phyloP scores from a whole-genome alignment of 1,140 invertebrate genomes.

The Neodiprion fabricii region DNA sequence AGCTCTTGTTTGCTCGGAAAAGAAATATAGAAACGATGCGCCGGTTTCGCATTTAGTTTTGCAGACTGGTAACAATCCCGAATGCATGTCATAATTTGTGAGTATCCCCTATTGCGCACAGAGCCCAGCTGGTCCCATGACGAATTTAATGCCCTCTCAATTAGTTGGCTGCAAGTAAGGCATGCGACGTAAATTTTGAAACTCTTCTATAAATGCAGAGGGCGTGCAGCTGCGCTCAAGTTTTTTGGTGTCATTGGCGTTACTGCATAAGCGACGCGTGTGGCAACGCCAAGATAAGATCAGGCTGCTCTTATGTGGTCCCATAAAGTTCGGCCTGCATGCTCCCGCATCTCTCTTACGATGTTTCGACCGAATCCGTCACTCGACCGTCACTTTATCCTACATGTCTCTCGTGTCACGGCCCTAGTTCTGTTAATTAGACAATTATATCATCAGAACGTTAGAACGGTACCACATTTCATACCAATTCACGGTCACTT shows the following conservation, averaged over 20 bases:
- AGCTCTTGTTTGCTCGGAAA: no score
- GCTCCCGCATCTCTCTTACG: background rate
- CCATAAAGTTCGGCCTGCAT: constrained; percentile 6
- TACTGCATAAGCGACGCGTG: constrained; percentile 26
- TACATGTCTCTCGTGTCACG: constrained; percentile 44
- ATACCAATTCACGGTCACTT: background rate
- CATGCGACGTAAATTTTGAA: no score
- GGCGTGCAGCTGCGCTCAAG: no score
- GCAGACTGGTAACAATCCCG: no score
- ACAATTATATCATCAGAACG: background rate
- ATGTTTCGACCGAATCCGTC: background rate
- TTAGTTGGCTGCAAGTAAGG: no score
- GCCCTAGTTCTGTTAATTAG: constrained; percentile 22
- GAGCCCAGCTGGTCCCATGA: no score
- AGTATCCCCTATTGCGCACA: no score
- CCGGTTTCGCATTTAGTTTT: no score
- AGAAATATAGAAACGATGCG: no score
- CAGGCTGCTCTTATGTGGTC: constrained; percentile 19
- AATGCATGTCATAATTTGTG: no score
- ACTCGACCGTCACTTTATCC: background rate
- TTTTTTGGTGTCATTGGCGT: constrained; percentile 2
- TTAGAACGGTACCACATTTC: constrained; percentile 2
- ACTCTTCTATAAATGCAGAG: no score
- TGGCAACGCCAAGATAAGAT: constrained; percentile 15
- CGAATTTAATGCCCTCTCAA: no score